These are phyloP conservation scores for Syngnathus scovelli DNA, from an alignment of 2,113 vertebrate species.

Conservation along the genomic window DNA sequence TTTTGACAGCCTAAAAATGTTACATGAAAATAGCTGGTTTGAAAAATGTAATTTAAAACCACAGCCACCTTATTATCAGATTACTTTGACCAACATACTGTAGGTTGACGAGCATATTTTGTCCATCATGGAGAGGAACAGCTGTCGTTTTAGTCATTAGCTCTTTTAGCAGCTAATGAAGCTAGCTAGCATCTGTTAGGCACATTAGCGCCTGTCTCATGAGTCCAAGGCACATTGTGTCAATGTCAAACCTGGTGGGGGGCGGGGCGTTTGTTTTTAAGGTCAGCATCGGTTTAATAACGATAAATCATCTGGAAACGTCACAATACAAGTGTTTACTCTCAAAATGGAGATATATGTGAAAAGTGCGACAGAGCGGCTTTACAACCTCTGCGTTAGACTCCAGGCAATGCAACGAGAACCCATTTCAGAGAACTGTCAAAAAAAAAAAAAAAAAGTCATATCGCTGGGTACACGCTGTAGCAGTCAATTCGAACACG, in stretches of 20 bases:
- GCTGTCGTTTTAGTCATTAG: background rate
- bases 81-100: background rate
- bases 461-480: constrained; percentile 24
- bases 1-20: background rate
- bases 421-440: constrained; percentile 29
- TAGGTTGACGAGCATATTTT: background rate
- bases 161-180: constrained; percentile 3
- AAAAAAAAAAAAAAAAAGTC: constrained; percentile 31
- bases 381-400: constrained; percentile 28
- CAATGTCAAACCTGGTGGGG: background rate
- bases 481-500: constrained; percentile 21
- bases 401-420: constrained; percentile 32
- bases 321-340: background rate
- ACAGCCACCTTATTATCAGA: background rate
- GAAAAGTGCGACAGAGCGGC: constrained; percentile 18
- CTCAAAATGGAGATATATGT: background rate
- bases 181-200: constrained; percentile 8
- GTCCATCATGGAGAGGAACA: background rate
- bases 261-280: background rate
- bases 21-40: background rate
- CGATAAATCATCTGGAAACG: background rate
- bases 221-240: background rate
- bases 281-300: background rate
- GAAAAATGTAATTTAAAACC: background rate
- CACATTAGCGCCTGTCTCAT: background rate